Evolutionary conservation across 1,140 invertebrate species (phyloP).

Genomic region (Euura lappo): DNA sequence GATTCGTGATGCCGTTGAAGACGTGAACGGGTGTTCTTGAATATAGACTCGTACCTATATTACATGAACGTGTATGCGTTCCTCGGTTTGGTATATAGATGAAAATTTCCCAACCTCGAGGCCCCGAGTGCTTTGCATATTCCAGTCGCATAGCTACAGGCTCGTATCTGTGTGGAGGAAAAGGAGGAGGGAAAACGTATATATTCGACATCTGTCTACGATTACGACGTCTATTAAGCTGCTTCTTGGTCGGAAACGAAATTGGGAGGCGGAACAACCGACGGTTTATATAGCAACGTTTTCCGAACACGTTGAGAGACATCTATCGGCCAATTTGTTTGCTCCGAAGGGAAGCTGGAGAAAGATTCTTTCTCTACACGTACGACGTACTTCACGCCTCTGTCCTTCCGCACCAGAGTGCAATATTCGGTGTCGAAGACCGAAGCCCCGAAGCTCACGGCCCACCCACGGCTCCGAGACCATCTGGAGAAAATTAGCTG

Average conservation of each 20-base stretch:
- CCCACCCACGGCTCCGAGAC: conserved; percentile 20
- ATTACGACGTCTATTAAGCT: neutral
- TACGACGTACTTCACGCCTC: conserved; percentile 23
- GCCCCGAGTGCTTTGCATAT: conserved; percentile 1
- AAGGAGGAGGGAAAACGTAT: neutral
- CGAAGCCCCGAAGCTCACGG: conserved; percentile 4
- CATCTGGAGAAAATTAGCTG: conserved; percentile 41
- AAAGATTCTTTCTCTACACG: conserved; percentile 29
- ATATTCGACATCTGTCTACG: neutral
- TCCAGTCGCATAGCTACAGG: neutral
- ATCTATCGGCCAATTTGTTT: conserved; percentile 31
- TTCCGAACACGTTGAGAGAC: conserved; percentile 7
- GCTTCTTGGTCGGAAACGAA: neutral
- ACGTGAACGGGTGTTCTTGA: neutral
- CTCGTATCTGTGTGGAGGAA: neutral
- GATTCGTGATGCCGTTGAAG: neutral
- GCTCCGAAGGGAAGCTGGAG: conserved; percentile 30
- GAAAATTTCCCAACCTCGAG: neutral
- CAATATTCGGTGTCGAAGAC: neutral
- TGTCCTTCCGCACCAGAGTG: conserved; percentile 14
- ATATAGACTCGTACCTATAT: neutral
- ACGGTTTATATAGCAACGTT: neutral
- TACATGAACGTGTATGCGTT: neutral
- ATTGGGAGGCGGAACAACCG: neutral
- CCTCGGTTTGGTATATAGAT: too few species aligned